Percentiles rank a stretch among this genome's conserved stretches.
Evolutionary conservation across 2,113 vertebrate genomes (phyloP).

Genomic region (Noctilio leporinus): DNA sequence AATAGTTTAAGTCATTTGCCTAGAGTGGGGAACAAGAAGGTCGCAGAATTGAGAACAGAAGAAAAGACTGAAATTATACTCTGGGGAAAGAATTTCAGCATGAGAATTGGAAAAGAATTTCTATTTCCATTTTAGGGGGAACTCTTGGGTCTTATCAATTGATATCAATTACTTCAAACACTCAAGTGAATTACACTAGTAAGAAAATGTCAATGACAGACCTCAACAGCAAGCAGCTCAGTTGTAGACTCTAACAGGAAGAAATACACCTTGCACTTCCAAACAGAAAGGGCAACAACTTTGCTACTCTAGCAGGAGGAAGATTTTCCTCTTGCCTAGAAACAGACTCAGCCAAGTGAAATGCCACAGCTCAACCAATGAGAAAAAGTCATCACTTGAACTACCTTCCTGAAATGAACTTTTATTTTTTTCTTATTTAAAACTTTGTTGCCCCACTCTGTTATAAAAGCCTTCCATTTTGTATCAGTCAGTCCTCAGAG

Average conservation of each 20-base stretch:
- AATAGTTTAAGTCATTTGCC: neutral
- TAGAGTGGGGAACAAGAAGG: neutral
- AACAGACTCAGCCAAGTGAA: neutral
- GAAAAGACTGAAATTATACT: neutral
- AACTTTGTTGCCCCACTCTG: neutral
- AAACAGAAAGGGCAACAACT: neutral
- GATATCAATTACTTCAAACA: neutral
- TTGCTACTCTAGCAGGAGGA: neutral
- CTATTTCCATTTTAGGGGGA: neutral
- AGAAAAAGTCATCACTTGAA: neutral
- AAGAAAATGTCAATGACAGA: neutral
- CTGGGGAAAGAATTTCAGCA: neutral
- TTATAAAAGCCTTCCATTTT: neutral
- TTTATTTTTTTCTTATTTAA: neutral
- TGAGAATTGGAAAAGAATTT: neutral
- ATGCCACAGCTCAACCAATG: neutral
- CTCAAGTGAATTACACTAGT: neutral
- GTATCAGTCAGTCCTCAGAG: too few species aligned
- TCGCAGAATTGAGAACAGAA: neutral
- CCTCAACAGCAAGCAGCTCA: neutral
- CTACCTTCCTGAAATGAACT: neutral
- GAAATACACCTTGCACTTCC: neutral
- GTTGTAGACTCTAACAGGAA: neutral
- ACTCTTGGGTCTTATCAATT: neutral
- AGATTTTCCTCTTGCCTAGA: neutral